Evolutionary conservation across 2,113 vertebrate genomes (phyloP), one percentile per base, ranked within the genome.

Genomic region (Suncus etruscus): DNA sequence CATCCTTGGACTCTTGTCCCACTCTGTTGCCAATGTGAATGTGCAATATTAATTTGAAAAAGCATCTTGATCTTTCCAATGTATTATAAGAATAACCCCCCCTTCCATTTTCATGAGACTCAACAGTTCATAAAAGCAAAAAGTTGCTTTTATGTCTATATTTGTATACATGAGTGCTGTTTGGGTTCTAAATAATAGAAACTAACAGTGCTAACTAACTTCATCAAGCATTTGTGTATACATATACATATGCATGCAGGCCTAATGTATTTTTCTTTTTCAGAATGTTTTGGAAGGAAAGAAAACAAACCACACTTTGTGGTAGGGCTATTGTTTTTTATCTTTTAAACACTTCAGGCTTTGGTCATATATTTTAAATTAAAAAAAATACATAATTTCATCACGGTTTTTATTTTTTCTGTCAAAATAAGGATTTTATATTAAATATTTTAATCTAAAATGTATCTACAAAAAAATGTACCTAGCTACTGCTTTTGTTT

Each of bases 51-150:
- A 68, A 83, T 69, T 24, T 76, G 76, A 25, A 47, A 7, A 22
- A 61, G 58, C 22, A 20, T 22, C 61, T 70, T 75, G 18, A 76
- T 63, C 74, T 92, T 79, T 65, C 32, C 27, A 39, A 20, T 16
- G 54, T 84, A 66, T 74, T 80, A 85, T 48, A 11, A 93, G 50
- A 95, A 68, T 66, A 63, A 54, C 18, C 47, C 6, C 48, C 87
- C 78, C 10, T 90, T 82, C 12, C 73, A 84, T 77, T 61, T 80
- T 63, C 22, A 58, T 68, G 39, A 76, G 25, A 16, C 78, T 65
- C 24, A 73, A 47, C 8, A 66, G 73, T 47, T 91, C 66, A 69
- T 65, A 47, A 76, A 22, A 20, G 75, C 39, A 63, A 75, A 75
- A 31, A 10, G 18, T n/a, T 54, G 29, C n/a, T 61, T 47, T 32